phyloP scores from a whole-genome alignment of 37 sponge, comb jelly and placozoan species.

The Geodia barretti region DNA sequence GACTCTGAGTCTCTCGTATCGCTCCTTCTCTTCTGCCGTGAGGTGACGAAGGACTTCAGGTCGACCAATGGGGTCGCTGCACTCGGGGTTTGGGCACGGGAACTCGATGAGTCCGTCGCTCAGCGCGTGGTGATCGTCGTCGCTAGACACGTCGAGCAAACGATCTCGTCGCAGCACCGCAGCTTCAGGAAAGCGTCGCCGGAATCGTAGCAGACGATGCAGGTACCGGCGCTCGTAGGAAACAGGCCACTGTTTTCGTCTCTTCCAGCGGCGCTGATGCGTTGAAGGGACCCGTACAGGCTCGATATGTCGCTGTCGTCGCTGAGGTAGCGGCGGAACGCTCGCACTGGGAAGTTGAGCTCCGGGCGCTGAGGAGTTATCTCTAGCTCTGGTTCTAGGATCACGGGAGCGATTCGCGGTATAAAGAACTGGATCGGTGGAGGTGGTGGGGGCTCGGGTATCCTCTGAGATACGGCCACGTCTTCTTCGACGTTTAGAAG shows the following conservation, averaged over 20 bases:
- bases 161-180: conserved; percentile 39
- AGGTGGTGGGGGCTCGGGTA: conserved; percentile 36
- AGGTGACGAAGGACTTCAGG: conserved; percentile 9
- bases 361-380: no score
- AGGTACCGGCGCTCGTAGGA: no score
- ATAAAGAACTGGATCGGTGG: conserved; percentile 10
- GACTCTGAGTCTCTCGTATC: conserved; percentile 32
- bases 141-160: conserved; percentile 55
- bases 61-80: conserved; percentile 16
- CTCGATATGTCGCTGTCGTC: no score
- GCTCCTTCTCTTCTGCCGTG: background rate
- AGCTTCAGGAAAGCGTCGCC: background rate
- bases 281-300: no score
- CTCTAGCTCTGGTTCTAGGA: no score
- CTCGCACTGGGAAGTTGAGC: no score
- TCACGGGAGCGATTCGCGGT: background rate
- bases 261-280: no score
- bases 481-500: no score
- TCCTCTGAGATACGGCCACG: background rate
- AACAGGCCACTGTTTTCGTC: no score
- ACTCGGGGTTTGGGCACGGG: conserved; percentile 64
- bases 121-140: conserved; percentile 20
- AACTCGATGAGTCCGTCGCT: conserved; percentile 44
- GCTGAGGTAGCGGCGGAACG: no score
- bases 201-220: conserved; percentile 45